These are phyloP conservation scores for Ceratotherium simum DNA, from an alignment of 2,113 vertebrate species.

Conservation along the genomic window DNA sequence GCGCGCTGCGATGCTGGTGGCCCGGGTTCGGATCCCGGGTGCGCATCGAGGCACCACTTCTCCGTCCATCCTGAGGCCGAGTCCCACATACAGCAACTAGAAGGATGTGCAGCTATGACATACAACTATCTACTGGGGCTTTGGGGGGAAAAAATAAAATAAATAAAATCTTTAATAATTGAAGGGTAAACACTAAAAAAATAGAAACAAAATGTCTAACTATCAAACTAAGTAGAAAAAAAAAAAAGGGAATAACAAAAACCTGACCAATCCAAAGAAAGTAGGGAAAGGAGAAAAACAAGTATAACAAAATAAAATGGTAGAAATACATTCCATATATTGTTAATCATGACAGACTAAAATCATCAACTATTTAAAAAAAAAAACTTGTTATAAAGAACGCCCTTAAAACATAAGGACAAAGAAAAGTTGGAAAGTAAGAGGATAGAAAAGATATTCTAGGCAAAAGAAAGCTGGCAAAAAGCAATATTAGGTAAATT, in stretches of 20 bases:
- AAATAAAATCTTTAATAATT: slow-evolving; percentile 14
- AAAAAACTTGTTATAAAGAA: not conserved
- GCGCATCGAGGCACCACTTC: too few species aligned
- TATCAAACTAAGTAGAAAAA: not conserved
- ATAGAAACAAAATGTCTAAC: not conserved
- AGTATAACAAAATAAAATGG: not conserved
- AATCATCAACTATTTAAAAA: not conserved
- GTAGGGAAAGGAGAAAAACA: not conserved
- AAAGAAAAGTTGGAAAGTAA: not conserved
- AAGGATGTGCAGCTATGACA: too few species aligned
- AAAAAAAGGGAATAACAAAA: not conserved
- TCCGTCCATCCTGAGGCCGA: too few species aligned
- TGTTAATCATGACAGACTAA: not conserved
- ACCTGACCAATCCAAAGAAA: not conserved
- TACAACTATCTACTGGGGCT: too few species aligned
- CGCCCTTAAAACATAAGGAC: not conserved
- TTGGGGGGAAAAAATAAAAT: too few species aligned
- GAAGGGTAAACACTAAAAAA: not conserved
- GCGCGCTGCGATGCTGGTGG: too few species aligned
- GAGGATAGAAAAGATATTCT: not conserved
- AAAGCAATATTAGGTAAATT: not conserved
- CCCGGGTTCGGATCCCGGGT: too few species aligned
- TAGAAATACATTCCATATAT: not conserved
- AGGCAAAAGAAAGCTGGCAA: not conserved
- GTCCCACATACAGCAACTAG: too few species aligned